Evolutionary conservation across 2,888 invertebrate species (phyloP).

Genomic region (Conistra vaccinii): DNA sequence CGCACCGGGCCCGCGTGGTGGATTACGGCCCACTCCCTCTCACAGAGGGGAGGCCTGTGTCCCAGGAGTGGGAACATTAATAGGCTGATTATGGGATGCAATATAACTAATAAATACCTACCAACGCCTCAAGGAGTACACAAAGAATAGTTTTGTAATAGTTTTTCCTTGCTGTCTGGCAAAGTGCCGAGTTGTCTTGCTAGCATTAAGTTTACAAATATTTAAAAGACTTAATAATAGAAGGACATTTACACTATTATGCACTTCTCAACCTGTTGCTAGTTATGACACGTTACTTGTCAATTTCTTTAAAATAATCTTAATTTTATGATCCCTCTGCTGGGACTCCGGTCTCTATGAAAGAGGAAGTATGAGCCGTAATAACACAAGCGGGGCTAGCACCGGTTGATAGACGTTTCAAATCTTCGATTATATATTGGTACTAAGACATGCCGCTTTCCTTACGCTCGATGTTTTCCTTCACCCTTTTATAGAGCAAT

Average conservation of each 20-base stretch:
- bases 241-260: slow-evolving; percentile 62
- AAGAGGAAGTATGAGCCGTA: not conserved
- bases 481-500: not conserved
- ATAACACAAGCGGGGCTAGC: too few species aligned
- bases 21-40: too few species aligned
- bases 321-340: not conserved
- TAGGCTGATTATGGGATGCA: too few species aligned
- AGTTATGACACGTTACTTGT: not conserved
- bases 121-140: slow-evolving; percentile 1
- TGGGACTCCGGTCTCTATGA: not conserved
- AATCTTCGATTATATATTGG: not conserved
- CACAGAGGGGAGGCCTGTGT: too few species aligned
- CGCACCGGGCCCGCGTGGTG: too few species aligned
- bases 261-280: slow-evolving; percentile 35
- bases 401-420: not conserved
- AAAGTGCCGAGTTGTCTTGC: slow-evolving; percentile 67
- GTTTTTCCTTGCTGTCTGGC: slow-evolving; percentile 56
- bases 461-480: not conserved
- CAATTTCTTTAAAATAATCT: not conserved
- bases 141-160: slow-evolving; percentile 31
- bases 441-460: not conserved
- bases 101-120: too few species aligned
- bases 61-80: too few species aligned
- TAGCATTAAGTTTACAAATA: slow-evolving; percentile 78
- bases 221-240: slow-evolving; percentile 62